These are phyloP conservation scores for Aradus depressus DNA, from an alignment of 2,888 invertebrate species.

Conservation along the genomic window DNA sequence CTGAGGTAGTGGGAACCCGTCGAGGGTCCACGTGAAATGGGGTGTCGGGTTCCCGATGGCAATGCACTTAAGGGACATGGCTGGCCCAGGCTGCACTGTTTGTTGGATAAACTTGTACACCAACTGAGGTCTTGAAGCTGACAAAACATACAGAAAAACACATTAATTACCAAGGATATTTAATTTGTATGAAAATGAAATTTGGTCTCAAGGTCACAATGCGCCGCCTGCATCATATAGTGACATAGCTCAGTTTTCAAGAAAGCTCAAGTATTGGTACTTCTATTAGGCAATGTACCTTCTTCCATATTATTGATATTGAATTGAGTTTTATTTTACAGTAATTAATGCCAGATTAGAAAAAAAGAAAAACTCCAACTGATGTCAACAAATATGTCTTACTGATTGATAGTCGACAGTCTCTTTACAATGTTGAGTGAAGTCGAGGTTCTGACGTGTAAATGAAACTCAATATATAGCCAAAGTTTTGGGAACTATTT, in stretches of 20 bases:
- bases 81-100: slow-evolving; percentile 40
- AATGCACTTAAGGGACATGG: slow-evolving; percentile 40
- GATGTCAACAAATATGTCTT: background rate
- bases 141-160: background rate
- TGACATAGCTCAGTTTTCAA: no score
- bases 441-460: background rate
- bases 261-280: no score
- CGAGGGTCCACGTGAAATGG: slow-evolving; percentile 40
- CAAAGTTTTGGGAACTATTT: no score
- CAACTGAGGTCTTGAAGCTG: slow-evolving; percentile 37
- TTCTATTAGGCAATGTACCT: no score
- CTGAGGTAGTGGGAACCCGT: slow-evolving; percentile 36
- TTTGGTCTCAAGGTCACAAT: background rate
- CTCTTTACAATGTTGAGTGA: no score
- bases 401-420: no score
- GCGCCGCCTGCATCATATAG: no score
- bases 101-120: slow-evolving; percentile 39
- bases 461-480: no score
- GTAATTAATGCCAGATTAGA: no score
- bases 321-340: no score
- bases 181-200: background rate
- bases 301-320: no score
- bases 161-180: background rate
- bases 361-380: no score
- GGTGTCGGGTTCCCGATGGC: slow-evolving; percentile 43